These are phyloP conservation scores for Tetraneura akinire DNA, from an alignment of 1,140 invertebrate genomes.

Conservation along the genomic window DNA sequence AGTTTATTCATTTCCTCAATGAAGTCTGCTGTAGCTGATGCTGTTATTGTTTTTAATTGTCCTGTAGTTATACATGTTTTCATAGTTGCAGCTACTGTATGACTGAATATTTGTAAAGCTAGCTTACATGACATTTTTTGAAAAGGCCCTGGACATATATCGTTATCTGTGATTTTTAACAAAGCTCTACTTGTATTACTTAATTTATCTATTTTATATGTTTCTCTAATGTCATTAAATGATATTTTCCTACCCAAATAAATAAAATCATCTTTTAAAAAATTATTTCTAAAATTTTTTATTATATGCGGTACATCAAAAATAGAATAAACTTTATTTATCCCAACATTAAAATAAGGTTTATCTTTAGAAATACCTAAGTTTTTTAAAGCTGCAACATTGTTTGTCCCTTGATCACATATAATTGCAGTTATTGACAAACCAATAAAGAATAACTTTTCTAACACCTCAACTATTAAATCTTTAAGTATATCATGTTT, in stretches of 20 bases:
- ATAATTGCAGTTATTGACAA: no score
- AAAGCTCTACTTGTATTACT: no score
- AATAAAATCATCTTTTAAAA: neutral
- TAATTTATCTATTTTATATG: no score
- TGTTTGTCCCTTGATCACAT: constrained; percentile 15
- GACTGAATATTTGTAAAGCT: neutral
- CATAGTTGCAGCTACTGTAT: neutral
- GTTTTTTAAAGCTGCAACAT: neutral
- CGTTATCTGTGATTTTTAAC: neutral
- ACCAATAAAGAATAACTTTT: no score
- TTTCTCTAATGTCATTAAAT: neutral
- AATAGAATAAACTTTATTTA: constrained; percentile 1
- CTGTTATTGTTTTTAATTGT: neutral
- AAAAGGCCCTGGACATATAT: neutral
- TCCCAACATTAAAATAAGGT: neutral
- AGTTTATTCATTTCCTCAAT: neutral
- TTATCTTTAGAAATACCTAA: constrained; percentile 20
- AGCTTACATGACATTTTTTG: constrained; percentile 18
- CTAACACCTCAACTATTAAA: no score
- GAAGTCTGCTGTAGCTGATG: neutral
- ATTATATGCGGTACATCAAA: constrained; percentile 11
- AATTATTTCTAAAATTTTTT: neutral
- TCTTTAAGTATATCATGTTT: no score
- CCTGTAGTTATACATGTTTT: constrained; percentile 18
- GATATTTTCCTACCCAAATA: neutral